phyloP scores from a whole-genome alignment of 2,888 invertebrate species.

The Watsonalla cultraria region DNA sequence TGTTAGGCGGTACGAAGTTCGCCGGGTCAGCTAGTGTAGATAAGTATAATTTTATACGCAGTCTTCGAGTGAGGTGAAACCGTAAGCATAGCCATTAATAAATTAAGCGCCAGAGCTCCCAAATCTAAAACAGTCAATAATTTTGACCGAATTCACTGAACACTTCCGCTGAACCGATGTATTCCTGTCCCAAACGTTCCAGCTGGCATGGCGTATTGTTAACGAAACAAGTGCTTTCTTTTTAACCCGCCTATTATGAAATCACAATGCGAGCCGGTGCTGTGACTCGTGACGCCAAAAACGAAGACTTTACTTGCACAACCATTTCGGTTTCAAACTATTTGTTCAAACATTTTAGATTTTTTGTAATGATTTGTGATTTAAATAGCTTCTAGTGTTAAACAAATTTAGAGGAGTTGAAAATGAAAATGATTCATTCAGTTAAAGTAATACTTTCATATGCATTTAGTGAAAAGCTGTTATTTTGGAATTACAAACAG shows the following conservation, averaged over 20 bases:
- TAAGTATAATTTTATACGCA: no score
- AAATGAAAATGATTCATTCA: no score
- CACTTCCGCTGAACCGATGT: slow-evolving; percentile 4
- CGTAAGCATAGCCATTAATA: background rate
- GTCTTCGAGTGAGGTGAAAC: no score
- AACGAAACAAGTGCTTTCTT: slow-evolving; percentile 16
- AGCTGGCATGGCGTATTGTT: background rate
- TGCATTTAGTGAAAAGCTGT: no score
- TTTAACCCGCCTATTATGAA: slow-evolving; percentile 22
- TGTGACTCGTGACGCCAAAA: slow-evolving; percentile 15
- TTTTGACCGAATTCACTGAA: no score
- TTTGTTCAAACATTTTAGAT: background rate
- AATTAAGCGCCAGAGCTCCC: background rate
- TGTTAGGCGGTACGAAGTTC: no score
- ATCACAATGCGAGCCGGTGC: slow-evolving; percentile 14
- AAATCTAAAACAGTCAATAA: no score
- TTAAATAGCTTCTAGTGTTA: no score
- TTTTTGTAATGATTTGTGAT: background rate
- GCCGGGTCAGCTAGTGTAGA: no score
- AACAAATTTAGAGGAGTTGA: no score
- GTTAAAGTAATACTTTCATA: no score
- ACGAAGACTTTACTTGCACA: slow-evolving; percentile 20
- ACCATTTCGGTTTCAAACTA: slow-evolving; percentile 11
- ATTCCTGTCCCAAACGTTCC: slow-evolving; percentile 5
- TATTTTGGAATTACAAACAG: no score